A percentile compares a stretch with the other conserved stretches of the same genome.
Conservation (phyloP, 1,140 invertebrate species). For the Euglossa dilemma region DNA sequence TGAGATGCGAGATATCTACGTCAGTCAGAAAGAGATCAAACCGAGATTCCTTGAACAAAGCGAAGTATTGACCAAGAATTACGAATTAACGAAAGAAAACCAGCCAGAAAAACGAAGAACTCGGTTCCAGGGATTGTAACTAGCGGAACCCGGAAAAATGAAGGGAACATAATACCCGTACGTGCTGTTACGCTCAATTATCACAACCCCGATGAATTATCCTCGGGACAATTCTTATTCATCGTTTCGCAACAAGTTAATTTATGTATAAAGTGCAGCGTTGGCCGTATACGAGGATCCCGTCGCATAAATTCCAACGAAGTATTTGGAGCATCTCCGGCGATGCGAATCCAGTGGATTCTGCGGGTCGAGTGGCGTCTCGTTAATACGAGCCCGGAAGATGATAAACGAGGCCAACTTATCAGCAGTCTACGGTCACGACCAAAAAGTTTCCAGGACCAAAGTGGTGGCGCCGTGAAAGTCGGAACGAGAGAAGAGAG, state of each 20-base stretch:
- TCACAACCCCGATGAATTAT: background rate
- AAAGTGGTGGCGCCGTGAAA: slow-evolving; percentile 61
- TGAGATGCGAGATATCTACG: too few species aligned
- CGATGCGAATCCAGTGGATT: slow-evolving; percentile 66
- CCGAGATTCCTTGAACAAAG: too few species aligned
- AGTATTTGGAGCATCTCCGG: slow-evolving; percentile 56
- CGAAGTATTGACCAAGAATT: too few species aligned
- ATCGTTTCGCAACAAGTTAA: slow-evolving; percentile 61
- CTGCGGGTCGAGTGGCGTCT: slow-evolving; percentile 63
- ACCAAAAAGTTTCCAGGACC: slow-evolving; percentile 66
- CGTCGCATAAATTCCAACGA: slow-evolving; percentile 47
- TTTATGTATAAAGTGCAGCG: slow-evolving; percentile 45
- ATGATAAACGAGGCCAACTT: slow-evolving; percentile 72
- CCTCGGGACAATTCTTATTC: slow-evolving; percentile 29
- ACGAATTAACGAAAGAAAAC: too few species aligned
- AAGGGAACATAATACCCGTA: background rate
- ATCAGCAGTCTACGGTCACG: slow-evolving; percentile 66
- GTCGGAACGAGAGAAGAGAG: slow-evolving; percentile 49
- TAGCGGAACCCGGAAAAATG: background rate
- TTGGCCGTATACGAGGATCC: slow-evolving; percentile 19
- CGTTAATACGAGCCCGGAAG: slow-evolving; percentile 67
- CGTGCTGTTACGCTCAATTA: slow-evolving; percentile 3
- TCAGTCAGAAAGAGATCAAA: too few species aligned
- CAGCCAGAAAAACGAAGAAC: too few species aligned
- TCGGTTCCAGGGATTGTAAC: too few species aligned